Base-by-base conservation (phyloP, 2,888 invertebrate species). In the Yponomeuta malinellus region DNA sequence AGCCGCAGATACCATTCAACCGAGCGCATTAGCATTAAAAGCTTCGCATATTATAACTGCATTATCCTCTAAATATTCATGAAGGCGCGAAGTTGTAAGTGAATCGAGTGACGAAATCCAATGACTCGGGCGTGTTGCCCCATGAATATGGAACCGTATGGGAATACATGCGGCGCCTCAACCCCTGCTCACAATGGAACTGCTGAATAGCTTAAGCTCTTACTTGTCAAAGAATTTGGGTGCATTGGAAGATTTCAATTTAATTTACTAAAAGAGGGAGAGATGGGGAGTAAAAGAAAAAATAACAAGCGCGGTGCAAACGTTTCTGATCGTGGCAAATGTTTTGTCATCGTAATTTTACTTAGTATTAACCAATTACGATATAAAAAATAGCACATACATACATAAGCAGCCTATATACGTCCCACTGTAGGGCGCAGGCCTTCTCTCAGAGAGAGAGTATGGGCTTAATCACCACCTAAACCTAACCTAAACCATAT, bases 1-100 rank as follows among this genome's bases (percentile, higher is more conserved):
- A 59, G 52, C 52, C 52, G 52, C 52, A 4, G 52, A 59, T 59
- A 59, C 12, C 8, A 59, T 15, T 59, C 52, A 59, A 15, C 52
- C 15, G 3, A 12, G 52, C 15, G 77, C 79, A 82, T 83, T 84
- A 84, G 81, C 81, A 84, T 80, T 77, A 74, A 80, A 79, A 78
- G 73, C 75, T 73, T 77, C 78, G 79, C 81, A 80, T 82, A 84
- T 87, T 85, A 86, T 87, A 90, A 90, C 85, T 88, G 88, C 89
- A 90, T 89, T 88, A 88, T 83, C 81, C 78, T 75, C 79, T 89
- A 81, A 88, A 87, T 90, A 91, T 90, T 88, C 90, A 91, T 88
- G 84, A 87, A 59, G 52, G 52, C 52, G 81, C 73, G 76, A 88
- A 88, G 85, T 90, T 88, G 77, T 71, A 81, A 84, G 85, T 81